These are phyloP conservation scores for Choristoneura fumiferana DNA, from an alignment of 1,140 invertebrate species.

Conservation along the genomic window DNA sequence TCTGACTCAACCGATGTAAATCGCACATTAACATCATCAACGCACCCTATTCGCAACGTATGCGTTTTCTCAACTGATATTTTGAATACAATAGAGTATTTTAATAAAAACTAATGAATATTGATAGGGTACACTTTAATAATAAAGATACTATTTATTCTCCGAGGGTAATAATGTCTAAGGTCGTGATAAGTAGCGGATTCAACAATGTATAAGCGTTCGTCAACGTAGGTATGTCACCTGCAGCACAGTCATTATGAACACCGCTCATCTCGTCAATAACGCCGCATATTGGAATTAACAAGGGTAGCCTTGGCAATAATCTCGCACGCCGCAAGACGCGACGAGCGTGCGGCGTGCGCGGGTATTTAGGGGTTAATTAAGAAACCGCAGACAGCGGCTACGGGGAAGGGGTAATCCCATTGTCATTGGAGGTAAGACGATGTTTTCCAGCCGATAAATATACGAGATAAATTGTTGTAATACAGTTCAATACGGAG, in stretches of 20 bases:
- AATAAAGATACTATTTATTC: no score
- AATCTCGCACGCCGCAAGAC: constrained; percentile 59
- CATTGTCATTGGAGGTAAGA: constrained; percentile 61
- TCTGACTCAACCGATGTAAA: constrained; percentile 66
- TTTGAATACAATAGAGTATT: background rate
- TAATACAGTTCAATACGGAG: no score
- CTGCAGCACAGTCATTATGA: constrained; percentile 28
- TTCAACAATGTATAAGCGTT: no score
- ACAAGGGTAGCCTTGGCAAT: constrained; percentile 62
- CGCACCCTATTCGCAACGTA: constrained; percentile 57
- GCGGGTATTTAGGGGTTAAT: constrained; percentile 73
- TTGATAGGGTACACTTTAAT: no score
- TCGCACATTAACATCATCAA: constrained; percentile 57
- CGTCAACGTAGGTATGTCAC: no score
- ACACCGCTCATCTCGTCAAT: constrained; percentile 58
- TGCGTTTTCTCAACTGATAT: constrained; percentile 33
- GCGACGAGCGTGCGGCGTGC: constrained; percentile 41
- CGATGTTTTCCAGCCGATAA: constrained; percentile 20
- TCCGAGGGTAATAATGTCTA: no score
- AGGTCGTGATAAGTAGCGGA: no score
- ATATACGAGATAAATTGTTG: constrained; percentile 8
- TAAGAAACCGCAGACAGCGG: constrained; percentile 67
- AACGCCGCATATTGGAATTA: constrained; percentile 66
- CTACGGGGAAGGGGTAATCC: constrained; percentile 53
- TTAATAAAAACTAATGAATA: no score